These are phyloP conservation scores for Muscidifurax raptorellus DNA, from an alignment of 1,140 invertebrate species.

Conservation along the genomic window DNA sequence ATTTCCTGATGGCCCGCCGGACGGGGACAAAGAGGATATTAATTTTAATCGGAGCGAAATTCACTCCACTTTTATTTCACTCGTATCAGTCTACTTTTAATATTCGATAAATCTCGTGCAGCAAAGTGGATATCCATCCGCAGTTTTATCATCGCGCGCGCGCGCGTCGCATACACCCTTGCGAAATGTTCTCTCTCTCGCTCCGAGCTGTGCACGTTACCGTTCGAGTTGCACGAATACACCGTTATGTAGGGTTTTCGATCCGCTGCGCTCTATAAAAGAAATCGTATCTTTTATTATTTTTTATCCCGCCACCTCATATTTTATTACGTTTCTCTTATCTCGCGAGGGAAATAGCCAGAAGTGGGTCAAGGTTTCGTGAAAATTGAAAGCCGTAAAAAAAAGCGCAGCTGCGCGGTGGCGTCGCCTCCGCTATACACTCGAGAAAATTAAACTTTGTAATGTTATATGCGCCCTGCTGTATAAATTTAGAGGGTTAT, in stretches of 20 bases:
- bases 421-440: background rate
- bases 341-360: background rate
- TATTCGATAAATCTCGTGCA: background rate
- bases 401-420: background rate
- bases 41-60: background rate
- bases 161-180: too few relatives aligned
- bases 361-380: slow-evolving; percentile 44
- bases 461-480: too few relatives aligned
- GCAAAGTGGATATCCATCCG: too few relatives aligned
- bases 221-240: background rate
- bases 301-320: background rate
- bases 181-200: background rate
- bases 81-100: background rate
- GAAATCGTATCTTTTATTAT: background rate
- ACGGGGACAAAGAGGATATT: background rate
- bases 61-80: too few relatives aligned
- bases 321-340: slow-evolving; percentile 36
- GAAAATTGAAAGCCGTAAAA: slow-evolving; percentile 44
- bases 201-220: background rate
- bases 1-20: background rate
- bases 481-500: too few relatives aligned
- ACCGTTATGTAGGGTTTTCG: background rate
- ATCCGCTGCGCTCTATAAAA: background rate
- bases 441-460: slow-evolving; percentile 19
- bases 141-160: too few relatives aligned